These are phyloP conservation scores for Patella depressa DNA, from an alignment of 2,888 invertebrate species.

Conservation along the genomic window DNA sequence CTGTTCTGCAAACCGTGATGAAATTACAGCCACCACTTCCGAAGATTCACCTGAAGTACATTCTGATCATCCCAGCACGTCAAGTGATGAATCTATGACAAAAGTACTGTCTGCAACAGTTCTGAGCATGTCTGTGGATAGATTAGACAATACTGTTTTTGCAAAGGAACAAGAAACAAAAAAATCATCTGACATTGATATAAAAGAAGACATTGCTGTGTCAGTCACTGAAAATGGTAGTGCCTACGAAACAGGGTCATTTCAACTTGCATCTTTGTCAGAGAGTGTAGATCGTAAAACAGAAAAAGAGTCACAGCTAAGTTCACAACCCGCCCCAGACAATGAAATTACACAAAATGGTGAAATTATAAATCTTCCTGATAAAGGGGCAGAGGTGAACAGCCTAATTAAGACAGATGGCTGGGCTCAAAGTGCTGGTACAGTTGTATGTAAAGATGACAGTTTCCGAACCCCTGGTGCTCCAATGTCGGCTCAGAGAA, in stretches of 20 bases:
- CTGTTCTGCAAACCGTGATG: no score
- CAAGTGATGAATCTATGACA: not conserved
- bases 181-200: no score
- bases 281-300: conserved; percentile 2
- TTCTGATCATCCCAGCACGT: conserved; percentile 3
- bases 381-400: no score
- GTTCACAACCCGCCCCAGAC: not conserved
- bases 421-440: no score
- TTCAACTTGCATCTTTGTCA: not conserved
- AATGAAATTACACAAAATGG: not conserved
- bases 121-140: not conserved
- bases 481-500: conserved; percentile 43
- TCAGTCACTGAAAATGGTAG: no score
- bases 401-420: no score
- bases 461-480: conserved; percentile 33
- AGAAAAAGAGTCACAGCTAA: not conserved
- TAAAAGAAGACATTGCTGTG: no score
- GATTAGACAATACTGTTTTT: not conserved
- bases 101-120: not conserved
- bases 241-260: not conserved
- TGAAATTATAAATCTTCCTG: no score
- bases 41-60: not conserved
- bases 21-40: no score
- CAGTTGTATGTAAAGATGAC: not conserved
- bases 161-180: no score